A percentile compares a stretch with the other conserved stretches of the same genome.
phyloP scores from a whole-genome alignment of 2,888 invertebrate species.

The Limnephilus rhombicus region DNA sequence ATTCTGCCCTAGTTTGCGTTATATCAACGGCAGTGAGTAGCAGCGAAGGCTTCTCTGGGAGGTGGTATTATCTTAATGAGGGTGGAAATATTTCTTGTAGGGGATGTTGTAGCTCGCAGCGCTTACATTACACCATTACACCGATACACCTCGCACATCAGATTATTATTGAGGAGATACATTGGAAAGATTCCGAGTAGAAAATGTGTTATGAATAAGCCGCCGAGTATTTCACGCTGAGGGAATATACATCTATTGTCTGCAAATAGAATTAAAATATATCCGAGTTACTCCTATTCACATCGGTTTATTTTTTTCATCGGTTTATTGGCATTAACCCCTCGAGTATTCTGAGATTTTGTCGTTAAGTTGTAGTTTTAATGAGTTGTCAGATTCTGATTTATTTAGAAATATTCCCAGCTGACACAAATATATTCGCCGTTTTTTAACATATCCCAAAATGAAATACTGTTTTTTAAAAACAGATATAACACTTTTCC shows the following conservation, averaged over 20 bases:
- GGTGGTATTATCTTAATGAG: constrained; percentile 26
- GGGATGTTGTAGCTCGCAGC: not conserved
- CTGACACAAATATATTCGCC: too few relatives aligned
- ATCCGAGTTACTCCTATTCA: not conserved
- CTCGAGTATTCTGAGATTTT: too few relatives aligned
- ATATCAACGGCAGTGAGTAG: not conserved
- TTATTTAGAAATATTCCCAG: too few relatives aligned
- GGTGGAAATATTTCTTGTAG: constrained; percentile 9
- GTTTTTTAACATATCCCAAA: too few relatives aligned
- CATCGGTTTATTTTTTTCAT: too few relatives aligned
- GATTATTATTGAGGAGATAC: constrained; percentile 17
- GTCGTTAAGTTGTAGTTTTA: too few relatives aligned
- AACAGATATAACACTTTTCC: too few relatives aligned
- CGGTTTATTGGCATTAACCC: too few relatives aligned
- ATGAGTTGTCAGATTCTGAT: too few relatives aligned
- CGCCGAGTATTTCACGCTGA: not conserved
- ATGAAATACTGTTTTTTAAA: too few relatives aligned
- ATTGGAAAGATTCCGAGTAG: not conserved
- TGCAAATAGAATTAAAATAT: not conserved
- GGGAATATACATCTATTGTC: not conserved
- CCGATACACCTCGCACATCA: not conserved
- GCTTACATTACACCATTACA: not conserved
- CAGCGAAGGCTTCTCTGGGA: not conserved
- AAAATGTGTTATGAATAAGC: constrained; percentile 16
- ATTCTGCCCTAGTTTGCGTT: not conserved